Percentiles rank a stretch among this genome's conserved stretches.
These are phyloP conservation scores for Calycopis cecrops DNA, from an alignment of 1,140 invertebrate species.

Conservation along the genomic window DNA sequence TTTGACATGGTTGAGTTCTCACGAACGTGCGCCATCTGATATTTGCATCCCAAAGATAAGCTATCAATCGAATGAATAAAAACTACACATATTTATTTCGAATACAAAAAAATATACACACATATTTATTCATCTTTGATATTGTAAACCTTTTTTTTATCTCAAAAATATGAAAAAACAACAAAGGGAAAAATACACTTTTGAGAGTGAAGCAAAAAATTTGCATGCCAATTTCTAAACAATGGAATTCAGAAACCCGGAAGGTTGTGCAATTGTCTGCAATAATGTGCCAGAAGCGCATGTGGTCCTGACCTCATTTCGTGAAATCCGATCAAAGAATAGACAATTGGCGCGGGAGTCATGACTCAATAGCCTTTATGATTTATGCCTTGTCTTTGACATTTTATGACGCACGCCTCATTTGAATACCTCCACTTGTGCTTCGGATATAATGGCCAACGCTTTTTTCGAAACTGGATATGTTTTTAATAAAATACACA, in stretches of 20 bases:
- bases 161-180: not conserved
- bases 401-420: conserved; percentile 70
- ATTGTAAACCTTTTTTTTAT: not conserved
- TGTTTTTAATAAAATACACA: conserved; percentile 67
- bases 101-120: too few relatives aligned
- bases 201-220: conserved; percentile 13
- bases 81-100: not conserved
- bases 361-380: conserved; percentile 61
- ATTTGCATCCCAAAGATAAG: conserved; percentile 2
- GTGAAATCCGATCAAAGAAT: conserved; percentile 45
- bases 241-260: conserved; percentile 46
- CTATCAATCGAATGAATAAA: not conserved
- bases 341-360: conserved; percentile 54
- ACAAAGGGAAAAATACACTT: not conserved
- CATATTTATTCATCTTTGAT: not conserved
- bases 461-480: conserved; percentile 53
- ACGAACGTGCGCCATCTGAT: conserved; percentile 1
- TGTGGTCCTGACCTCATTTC: conserved; percentile 72
- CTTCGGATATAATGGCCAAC: conserved; percentile 63
- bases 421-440: conserved; percentile 67
- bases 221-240: conserved; percentile 20
- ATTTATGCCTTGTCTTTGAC: conserved; percentile 70
- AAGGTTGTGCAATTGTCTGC: conserved; percentile 62
- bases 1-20: conserved; percentile 30
- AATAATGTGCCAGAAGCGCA: conserved; percentile 56